A percentile compares a stretch with the other conserved stretches of the same genome.
Evolutionary conservation across 2,888 invertebrate genomes (phyloP).

Genomic region (Fragum whitleyi): DNA sequence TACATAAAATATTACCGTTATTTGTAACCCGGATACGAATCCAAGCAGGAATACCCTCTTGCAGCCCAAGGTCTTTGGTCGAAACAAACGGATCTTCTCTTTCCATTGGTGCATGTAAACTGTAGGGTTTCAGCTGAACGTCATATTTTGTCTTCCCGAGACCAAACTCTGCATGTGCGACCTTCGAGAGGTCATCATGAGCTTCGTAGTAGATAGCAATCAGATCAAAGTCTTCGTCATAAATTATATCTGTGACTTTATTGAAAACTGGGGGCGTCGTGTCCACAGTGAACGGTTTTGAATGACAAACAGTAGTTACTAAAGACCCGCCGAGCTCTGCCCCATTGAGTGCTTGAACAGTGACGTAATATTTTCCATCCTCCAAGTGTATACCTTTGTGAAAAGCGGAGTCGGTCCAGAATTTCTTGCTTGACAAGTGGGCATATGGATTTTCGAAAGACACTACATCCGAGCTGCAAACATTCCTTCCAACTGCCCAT

Average conservation of each 20-base stretch:
- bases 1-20: no score
- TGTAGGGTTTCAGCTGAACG: conserved; percentile 66
- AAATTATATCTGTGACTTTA: conserved; percentile 69
- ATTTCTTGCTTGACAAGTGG: conserved; percentile 65
- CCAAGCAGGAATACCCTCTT: conserved; percentile 76
- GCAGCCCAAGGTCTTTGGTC: conserved; percentile 70
- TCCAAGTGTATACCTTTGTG: conserved; percentile 68
- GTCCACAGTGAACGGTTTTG: conserved; percentile 72
- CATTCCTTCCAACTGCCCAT: conserved; percentile 71
- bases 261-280: conserved; percentile 71
- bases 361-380: conserved; percentile 75
- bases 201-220: conserved; percentile 72
- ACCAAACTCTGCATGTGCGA: conserved; percentile 72
- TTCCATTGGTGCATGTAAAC: conserved; percentile 62
- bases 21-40: conserved; percentile 72
- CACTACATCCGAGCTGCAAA: conserved; percentile 70
- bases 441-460: conserved; percentile 71
- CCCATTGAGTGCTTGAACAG: conserved; percentile 72
- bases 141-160: conserved; percentile 75
- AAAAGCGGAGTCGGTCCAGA: conserved; percentile 75
- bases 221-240: conserved; percentile 74
- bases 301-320: conserved; percentile 76
- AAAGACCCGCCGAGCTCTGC: conserved; percentile 72
- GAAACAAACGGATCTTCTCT: conserved; percentile 67
- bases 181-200: conserved; percentile 64